Evolutionary conservation across 2,113 vertebrate species (phyloP), one percentile per base, ranked within the genome.

Genomic region (Cyanoderma ruficeps): DNA sequence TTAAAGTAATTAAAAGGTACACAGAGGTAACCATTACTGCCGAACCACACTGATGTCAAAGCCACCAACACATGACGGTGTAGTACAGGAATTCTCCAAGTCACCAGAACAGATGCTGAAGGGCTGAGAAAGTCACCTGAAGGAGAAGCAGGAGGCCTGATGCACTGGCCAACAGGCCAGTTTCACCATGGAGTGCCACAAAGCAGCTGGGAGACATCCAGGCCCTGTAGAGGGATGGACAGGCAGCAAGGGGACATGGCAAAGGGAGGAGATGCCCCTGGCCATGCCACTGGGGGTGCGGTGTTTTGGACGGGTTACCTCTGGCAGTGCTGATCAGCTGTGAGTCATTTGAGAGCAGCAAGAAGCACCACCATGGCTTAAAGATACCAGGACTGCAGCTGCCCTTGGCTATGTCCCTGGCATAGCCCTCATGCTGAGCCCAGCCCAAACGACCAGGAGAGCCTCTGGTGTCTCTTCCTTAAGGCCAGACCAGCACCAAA

Each of bases 231-330:
- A 83, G 22, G 25, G 63, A 71, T 0, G 0, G 50, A 50, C 13
- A 35, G 46, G 15, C 5, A 65, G 46, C 42, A 77, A 50, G 21
- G 9, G 49, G 17, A 64, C 2, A 9, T 15, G 41, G 31, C 46
- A 33, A 24, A 39, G 13, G 39, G 13, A 85, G 56, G 42, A 83
- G 55, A 56, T 19, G 80, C 3, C 33, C 30, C 47, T 15, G 23
- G 64, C 49, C 0, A 0, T 16, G 53, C 14, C 0, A 0, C 33
- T 9, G 4, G 63, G 23, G n/a, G 6, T 3, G 1, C 22, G 10
- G 25, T 7, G 10, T 22, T 82, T 68, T 50, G 15, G 42, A 8
- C 0, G 0, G 20, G 39, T 15, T 17, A 10, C 25, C 42, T 50
- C 37, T 2, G 63, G 46, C 53, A 60, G 9, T 15, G 25, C 35